Conservation (phyloP, 2,113 vertebrate genomes). For the Cochlearius cochlearius region DNA sequence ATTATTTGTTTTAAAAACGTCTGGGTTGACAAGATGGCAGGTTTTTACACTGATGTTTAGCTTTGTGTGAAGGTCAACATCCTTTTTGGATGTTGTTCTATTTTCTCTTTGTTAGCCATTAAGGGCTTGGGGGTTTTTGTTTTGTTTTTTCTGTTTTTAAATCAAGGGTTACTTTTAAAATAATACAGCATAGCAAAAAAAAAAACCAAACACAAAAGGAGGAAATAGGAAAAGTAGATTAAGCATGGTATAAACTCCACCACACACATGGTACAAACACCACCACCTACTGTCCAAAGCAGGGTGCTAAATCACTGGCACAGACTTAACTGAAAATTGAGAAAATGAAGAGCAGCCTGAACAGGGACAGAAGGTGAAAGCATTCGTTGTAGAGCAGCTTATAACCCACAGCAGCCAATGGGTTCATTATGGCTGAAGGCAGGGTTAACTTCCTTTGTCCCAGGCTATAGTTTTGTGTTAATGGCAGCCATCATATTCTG, state of each 20-base stretch:
- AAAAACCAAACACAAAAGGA: background rate
- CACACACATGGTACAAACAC: background rate
- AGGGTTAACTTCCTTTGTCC: background rate
- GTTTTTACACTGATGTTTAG: conserved; percentile 3
- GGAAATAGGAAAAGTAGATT: background rate
- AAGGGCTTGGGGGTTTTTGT: background rate
- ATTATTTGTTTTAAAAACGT: conserved; percentile 28
- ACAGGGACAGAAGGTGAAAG: background rate
- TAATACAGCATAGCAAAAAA: background rate
- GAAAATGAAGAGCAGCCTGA: background rate
- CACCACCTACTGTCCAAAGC: conserved; percentile 42
- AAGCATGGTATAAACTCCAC: background rate
- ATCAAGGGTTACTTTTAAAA: background rate
- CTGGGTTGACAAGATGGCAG: background rate
- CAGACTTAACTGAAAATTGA: background rate
- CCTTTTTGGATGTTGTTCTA: background rate
- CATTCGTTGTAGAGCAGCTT: background rate
- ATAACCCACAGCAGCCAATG: background rate
- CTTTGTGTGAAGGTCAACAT: background rate
- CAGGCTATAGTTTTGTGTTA: background rate
- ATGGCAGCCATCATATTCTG: background rate
- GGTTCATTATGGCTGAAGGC: background rate
- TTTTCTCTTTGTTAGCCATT: background rate
- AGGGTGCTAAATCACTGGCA: background rate
- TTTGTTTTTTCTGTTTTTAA: background rate